Conservation (phyloP, 37 sponge, comb jelly and placozoan genomes). For the Crambe crambe region DNA sequence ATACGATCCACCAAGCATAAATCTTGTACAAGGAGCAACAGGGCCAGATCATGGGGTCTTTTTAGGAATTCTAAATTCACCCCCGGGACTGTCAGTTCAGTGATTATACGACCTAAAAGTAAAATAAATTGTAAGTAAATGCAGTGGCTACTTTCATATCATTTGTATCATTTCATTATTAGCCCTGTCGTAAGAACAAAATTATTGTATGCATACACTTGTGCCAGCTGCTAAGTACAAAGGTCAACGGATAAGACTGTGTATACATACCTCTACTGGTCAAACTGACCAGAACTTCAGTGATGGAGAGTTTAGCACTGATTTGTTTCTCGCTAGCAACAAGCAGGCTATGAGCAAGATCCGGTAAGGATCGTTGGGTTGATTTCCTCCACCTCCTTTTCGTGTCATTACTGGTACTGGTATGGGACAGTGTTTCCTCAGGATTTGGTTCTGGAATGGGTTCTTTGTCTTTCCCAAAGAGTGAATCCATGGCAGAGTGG, state of each 20-base stretch:
- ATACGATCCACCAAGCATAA: constrained; percentile 75
- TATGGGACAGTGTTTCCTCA: background rate
- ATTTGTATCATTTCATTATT: too few species aligned
- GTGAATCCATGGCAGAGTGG: constrained; percentile 4
- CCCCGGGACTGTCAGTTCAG: constrained; percentile 62
- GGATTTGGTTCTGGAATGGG: too few species aligned
- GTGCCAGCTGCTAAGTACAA: too few species aligned
- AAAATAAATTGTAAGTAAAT: too few species aligned
- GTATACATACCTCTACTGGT: constrained; percentile 59
- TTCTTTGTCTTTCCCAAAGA: background rate
- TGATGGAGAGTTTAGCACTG: constrained; percentile 54
- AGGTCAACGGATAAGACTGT: too few species aligned
- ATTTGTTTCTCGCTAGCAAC: constrained; percentile 37
- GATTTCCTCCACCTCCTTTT: background rate
- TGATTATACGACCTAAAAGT: constrained; percentile 37
- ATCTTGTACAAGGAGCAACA: constrained; percentile 64
- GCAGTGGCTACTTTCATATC: too few species aligned
- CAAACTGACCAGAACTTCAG: constrained; percentile 40
- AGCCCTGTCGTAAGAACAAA: too few species aligned
- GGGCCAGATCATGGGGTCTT: constrained; percentile 61
- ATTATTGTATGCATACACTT: too few species aligned
- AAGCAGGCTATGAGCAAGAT: background rate
- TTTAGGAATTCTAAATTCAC: constrained; percentile 45
- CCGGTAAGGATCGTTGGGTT: too few species aligned
- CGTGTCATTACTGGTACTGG: background rate